Evolutionary conservation across 1,140 invertebrate species (phyloP), one percentile per base, ranked within the genome.

Genomic region (Propsilocerus akamusi): DNA sequence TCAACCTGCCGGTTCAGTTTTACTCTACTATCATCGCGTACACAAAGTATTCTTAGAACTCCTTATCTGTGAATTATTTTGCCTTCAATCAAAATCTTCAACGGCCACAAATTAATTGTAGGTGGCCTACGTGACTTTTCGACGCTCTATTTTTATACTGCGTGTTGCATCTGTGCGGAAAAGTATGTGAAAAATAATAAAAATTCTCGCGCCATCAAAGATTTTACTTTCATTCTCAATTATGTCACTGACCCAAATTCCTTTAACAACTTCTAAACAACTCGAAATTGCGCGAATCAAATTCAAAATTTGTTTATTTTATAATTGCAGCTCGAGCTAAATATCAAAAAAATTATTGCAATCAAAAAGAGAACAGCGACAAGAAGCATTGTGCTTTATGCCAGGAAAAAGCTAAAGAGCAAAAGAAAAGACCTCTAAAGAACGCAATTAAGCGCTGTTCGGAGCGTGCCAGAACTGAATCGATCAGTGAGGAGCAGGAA

Each of bases 61-160:
- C n/a, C n/a, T n/a, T n/a, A n/a, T n/a, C n/a, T n/a, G n/a, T n/a
- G n/a, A n/a, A n/a, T n/a, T n/a, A n/a, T n/a, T n/a, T n/a, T n/a
- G n/a, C n/a, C n/a, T n/a, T n/a, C n/a, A n/a, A n/a, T n/a, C n/a
- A n/a, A n/a, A n/a, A n/a, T n/a, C n/a, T n/a, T n/a, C n/a, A n/a
- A n/a, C n/a, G n/a, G n/a, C n/a, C n/a, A n/a, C n/a, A n/a, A n/a
- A n/a, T n/a, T n/a, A n/a, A n/a, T n/a, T n/a, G n/a, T n/a, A n/a
- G n/a, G n/a, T n/a, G n/a, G 34, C 22, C n/a, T 41, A 41, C 34
- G 34, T 41, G 34, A 41, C 34, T 41, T 41, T 34, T 37, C 22
- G 14, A 12, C 22, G 34, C 34, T 20, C 17, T 41, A 20, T 20
- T 30, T 41, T 17, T 41, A 5, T 37, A 17, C 6, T 37, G 11